Percentiles rank a stretch among this genome's conserved stretches.
Conservation (phyloP, 2,113 vertebrate genomes). For the Cheirogaleus medius region DNA sequence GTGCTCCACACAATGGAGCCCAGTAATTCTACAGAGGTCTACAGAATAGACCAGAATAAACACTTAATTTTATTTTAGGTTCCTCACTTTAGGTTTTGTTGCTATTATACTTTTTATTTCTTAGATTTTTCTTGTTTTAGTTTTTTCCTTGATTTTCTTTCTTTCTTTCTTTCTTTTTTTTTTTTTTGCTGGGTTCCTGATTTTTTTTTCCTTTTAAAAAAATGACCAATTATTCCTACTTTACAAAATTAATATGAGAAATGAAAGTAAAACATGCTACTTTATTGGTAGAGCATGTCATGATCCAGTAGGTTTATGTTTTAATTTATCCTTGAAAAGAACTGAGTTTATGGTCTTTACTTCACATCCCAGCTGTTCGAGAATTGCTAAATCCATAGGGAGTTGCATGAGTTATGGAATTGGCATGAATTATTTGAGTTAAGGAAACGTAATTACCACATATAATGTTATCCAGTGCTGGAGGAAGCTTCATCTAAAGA, state of each 20-base stretch:
- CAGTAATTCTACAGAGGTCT: neutral
- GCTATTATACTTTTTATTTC: neutral
- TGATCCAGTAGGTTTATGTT: neutral
- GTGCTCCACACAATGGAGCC: neutral
- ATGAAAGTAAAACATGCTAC: neutral
- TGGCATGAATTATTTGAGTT: slow-evolving; percentile 4
- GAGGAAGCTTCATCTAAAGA: neutral
- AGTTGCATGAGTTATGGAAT: neutral
- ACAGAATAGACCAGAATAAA: neutral
- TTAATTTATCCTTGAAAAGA: slow-evolving; percentile 33
- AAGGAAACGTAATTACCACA: neutral
- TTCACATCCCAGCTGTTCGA: slow-evolving; percentile 33
- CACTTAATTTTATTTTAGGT: neutral
- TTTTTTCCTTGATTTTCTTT: neutral
- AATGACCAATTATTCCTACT: neutral
- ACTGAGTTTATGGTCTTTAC: slow-evolving; percentile 40
- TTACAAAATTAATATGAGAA: neutral
- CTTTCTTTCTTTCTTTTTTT: neutral
- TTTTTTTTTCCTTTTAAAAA: neutral
- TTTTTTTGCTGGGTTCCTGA: neutral
- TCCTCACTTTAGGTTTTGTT: neutral
- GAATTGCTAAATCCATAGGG: neutral
- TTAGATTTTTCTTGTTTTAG: neutral
- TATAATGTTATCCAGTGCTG: neutral
- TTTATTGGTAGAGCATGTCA: neutral